Base-by-base conservation (phyloP, 2,113 vertebrate genomes). In the Fulica atra region DNA sequence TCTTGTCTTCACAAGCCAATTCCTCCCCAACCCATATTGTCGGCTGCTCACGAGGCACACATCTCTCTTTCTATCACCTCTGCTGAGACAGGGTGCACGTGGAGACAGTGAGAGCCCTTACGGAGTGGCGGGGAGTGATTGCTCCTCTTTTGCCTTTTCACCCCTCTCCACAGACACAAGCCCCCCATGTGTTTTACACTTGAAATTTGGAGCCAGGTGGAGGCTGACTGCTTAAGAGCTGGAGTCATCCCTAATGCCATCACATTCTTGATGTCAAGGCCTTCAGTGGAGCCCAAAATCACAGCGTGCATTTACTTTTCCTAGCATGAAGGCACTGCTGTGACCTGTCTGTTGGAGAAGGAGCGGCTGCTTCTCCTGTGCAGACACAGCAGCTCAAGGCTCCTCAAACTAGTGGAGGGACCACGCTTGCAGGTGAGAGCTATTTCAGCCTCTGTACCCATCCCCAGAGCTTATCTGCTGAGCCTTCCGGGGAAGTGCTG, bases 1-100 rank as follows among this genome's bases (percentile, higher is more conserved):
- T 92, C 86, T 90, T 81, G 89, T 96, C 95, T 96, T 95, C 89
- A 65, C 77, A 46, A 85, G 71, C 79, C 90, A 86, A 16, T 93
- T 95, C 76, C 29, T 81, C 76, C 86, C 57, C 65, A 77, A 81
- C 76, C 77, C 85, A 82, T 76, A 92, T 48, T 92, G 79, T 35
- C 26, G 19, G 50, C 81, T 46, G 71, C 89, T 63, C 63, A 70
- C 1, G 1, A 93, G 78, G 86, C 11, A 1, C 63, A 48, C 65
- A 63, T 91, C 76, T 92, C 92, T 57, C 66, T 71, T 77, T 76
- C 68, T 61, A 61, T 86, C 81, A 94, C 86, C 72, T 93, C 86
- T 36, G 36, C 61, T 65, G 60, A 50, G 70, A 68, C 16, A 3
- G 57, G 54, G 48, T 53, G 35, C 90, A 76, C 23, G 38, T 82